phyloP scores from a whole-genome alignment of 2,113 vertebrate species.

The Siniperca knerii region DNA sequence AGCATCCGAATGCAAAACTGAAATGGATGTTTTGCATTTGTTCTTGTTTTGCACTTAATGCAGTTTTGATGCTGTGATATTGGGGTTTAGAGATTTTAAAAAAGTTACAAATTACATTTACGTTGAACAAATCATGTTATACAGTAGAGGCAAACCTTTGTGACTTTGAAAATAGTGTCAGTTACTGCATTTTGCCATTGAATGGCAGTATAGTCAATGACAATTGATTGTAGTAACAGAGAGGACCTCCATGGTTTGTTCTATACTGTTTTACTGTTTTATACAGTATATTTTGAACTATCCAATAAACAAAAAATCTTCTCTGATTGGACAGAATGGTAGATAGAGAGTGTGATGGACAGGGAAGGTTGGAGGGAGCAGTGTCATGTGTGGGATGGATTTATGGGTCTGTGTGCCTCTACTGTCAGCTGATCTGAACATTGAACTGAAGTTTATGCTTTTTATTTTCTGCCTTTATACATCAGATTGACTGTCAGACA shows the following conservation, averaged over 20 bases:
- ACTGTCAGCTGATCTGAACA: background rate
- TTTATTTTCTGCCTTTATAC: background rate
- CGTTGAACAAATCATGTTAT: background rate
- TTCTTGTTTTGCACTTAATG: background rate
- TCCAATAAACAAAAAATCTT: background rate
- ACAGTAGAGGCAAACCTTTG: background rate
- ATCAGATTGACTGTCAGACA: background rate
- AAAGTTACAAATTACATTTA: background rate
- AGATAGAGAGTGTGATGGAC: background rate
- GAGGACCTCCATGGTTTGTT: background rate
- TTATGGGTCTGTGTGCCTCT: background rate
- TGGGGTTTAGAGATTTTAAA: background rate
- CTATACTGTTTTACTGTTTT: background rate
- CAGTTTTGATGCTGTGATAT: no score
- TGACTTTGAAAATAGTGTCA: background rate
- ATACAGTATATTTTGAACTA: background rate
- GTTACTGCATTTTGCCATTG: constrained; percentile 18
- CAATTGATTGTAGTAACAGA: background rate
- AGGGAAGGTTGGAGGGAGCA: background rate
- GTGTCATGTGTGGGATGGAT: background rate
- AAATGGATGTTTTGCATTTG: background rate
- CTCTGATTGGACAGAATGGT: background rate
- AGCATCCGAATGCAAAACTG: background rate
- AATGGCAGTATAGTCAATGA: constrained; percentile 25
- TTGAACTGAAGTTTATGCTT: background rate